A percentile compares a stretch with the other conserved stretches of the same genome.
Evolutionary conservation across 2,888 invertebrate genomes (phyloP).

Genomic region (Esperia sulphurella): DNA sequence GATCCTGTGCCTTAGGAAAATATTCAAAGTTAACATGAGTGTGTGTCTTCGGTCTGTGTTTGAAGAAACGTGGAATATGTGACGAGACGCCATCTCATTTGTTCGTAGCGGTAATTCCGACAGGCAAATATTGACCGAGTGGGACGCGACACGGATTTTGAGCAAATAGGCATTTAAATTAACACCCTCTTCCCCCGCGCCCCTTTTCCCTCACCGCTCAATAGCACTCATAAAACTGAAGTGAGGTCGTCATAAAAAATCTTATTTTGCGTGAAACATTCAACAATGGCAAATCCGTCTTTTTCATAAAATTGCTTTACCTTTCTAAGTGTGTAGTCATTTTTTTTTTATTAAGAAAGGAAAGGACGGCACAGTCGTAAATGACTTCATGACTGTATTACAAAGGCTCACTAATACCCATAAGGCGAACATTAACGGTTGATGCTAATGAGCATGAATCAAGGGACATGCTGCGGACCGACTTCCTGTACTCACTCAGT

Average conservation of each 20-base stretch:
- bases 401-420: constrained; percentile 11
- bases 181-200: constrained; percentile 43
- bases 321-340: background rate
- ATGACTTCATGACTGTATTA: constrained; percentile 5
- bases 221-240: constrained; percentile 25
- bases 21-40: constrained; percentile 2
- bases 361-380: background rate
- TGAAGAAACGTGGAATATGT: constrained; percentile 49
- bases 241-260: constrained; percentile 22
- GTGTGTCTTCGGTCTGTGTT: constrained; percentile 24
- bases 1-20: constrained; percentile 2
- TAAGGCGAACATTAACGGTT: constrained; percentile 12
- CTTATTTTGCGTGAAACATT: constrained; percentile 26
- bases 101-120: constrained; percentile 72
- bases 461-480: constrained; percentile 12
- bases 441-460: constrained; percentile 15
- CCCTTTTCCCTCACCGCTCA: constrained; percentile 15
- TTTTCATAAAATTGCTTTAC: background rate
- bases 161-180: constrained; percentile 72
- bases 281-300: constrained; percentile 24
- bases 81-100: constrained; percentile 60
- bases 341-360: background rate
- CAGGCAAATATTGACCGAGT: constrained; percentile 72
- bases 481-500: constrained; percentile 13
- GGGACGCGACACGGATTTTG: constrained; percentile 75